phyloP scores from a whole-genome alignment of 2,113 vertebrate species.

The Dromaius novaehollandiae region DNA sequence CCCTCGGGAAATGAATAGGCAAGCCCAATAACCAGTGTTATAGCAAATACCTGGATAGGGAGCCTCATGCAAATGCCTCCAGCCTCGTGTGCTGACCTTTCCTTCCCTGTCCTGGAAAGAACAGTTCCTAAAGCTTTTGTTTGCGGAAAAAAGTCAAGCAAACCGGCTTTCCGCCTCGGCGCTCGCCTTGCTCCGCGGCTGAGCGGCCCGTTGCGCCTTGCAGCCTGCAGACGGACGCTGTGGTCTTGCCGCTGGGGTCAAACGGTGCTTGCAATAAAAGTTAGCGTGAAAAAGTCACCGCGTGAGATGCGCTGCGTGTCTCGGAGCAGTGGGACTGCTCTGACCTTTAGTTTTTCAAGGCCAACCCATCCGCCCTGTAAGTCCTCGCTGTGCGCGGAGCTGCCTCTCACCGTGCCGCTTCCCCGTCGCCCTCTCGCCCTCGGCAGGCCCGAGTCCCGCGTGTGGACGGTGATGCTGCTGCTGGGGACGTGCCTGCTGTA shows the following conservation, averaged over 20 bases:
- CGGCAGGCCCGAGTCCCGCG: constrained; percentile 82
- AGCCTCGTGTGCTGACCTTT: not conserved
- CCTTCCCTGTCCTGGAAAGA: not conserved
- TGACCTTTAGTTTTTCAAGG: not conserved
- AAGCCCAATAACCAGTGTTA: not conserved
- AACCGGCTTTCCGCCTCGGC: not conserved
- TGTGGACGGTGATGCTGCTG: constrained; percentile 88
- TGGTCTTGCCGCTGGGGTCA: not conserved
- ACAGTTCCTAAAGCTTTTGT: not conserved
- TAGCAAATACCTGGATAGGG: not conserved
- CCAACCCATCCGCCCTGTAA: not conserved
- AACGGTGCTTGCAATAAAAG: not conserved
- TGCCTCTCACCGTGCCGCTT: not conserved
- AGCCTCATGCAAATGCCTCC: not conserved
- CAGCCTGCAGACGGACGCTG: not conserved
- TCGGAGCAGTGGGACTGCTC: rapidly evolving
- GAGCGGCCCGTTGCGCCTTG: not conserved
- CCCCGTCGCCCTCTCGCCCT: not conserved
- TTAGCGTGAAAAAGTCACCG: not conserved
- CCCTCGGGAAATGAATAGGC: not conserved
- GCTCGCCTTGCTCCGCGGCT: rapidly evolving
- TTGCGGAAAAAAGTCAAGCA: not conserved
- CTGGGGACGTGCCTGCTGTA: constrained; percentile 94
- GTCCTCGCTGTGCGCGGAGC: rapidly evolving
- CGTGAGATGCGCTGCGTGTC: not conserved